Percentiles rank a stretch among this genome's conserved stretches.
These are phyloP conservation scores for Psittacula echo DNA, from an alignment of 2,797 vertebrate genomes.

Conservation along the genomic window DNA sequence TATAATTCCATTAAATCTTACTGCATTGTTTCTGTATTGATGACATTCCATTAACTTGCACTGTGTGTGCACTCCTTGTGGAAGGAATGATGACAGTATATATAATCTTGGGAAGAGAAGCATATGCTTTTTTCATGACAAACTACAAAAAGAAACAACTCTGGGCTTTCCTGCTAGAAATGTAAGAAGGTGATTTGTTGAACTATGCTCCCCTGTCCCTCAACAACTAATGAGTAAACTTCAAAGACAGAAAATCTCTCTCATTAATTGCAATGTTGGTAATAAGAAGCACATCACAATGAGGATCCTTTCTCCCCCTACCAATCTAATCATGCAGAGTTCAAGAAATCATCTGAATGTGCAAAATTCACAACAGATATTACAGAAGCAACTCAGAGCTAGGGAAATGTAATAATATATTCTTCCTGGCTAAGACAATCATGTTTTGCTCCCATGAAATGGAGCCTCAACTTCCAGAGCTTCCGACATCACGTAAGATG, in stretches of 20 bases:
- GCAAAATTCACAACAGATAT: conserved; percentile 9
- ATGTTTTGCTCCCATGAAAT: neutral
- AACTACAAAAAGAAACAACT: neutral
- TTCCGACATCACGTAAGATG: neutral
- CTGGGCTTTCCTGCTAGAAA: neutral
- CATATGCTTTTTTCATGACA: neutral
- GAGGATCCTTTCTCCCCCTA: neutral
- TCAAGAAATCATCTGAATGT: conserved; percentile 17
- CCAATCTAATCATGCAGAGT: conserved; percentile 36
- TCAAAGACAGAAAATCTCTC: conserved; percentile 35
- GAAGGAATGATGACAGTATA: neutral
- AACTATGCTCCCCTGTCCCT: accelerated
- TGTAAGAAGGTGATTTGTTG: neutral
- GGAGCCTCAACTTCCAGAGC: neutral
- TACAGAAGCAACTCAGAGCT: neutral
- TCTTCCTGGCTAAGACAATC: neutral
- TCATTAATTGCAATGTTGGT: neutral
- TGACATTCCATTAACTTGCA: neutral
- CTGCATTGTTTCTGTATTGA: conserved; percentile 13
- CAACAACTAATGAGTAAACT: conserved; percentile 19
- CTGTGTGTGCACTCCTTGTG: neutral
- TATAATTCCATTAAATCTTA: neutral
- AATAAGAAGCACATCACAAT: neutral
- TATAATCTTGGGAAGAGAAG: neutral
- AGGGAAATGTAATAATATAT: neutral